phyloP scores from a whole-genome alignment of 2,113 vertebrate species.

The Pyrgilauda ruficollis region DNA sequence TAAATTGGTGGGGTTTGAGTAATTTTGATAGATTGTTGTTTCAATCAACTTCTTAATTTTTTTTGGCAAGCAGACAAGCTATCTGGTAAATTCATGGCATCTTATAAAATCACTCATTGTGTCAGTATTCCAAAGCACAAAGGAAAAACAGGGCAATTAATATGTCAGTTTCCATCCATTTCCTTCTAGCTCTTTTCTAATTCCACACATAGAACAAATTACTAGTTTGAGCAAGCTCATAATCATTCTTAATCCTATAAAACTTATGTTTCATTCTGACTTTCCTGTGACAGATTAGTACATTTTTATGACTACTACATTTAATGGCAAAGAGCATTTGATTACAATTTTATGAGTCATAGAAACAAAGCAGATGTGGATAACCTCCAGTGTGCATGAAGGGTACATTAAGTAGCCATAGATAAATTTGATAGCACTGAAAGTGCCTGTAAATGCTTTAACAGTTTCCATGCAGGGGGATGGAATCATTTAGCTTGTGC shows the following conservation, averaged over 20 bases:
- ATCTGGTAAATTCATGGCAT: neutral
- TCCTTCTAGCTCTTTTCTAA: neutral
- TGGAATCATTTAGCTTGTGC: neutral
- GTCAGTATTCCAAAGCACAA: neutral
- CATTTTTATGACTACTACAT: conserved; percentile 24
- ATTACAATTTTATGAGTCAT: conserved; percentile 9
- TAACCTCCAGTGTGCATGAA: conserved; percentile 9
- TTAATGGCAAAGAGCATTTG: neutral
- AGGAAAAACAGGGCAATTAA: neutral
- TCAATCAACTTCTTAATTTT: neutral
- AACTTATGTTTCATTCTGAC: neutral
- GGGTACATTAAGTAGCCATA: conserved; percentile 26
- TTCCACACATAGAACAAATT: neutral
- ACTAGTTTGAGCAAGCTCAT: neutral
- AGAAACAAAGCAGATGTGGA: conserved; percentile 43
- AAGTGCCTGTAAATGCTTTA: neutral
- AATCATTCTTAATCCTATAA: conserved; percentile 24
- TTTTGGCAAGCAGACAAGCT: neutral
- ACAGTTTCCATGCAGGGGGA: neutral
- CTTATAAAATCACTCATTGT: neutral
- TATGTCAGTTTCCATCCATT: neutral
- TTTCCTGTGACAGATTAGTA: conserved; percentile 28
- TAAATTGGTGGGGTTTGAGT: neutral
- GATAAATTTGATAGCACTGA: conserved; percentile 7
- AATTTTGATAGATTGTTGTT: neutral